Conservation (phyloP, 2,888 invertebrate genomes). For the Drosophila fungiperda region DNA sequence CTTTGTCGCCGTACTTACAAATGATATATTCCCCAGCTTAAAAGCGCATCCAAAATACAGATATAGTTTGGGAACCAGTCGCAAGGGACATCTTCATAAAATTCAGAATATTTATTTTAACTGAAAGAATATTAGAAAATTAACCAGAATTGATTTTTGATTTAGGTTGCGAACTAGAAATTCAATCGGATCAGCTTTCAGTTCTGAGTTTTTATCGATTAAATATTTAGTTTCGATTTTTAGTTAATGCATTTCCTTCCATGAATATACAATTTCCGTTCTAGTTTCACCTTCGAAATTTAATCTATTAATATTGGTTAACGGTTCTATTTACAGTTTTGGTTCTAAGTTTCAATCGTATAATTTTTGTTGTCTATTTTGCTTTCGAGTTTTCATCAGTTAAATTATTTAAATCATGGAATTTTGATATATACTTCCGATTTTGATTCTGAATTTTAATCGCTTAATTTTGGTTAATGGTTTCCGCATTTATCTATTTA, state of each 20-base stretch:
- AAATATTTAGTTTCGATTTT: neutral
- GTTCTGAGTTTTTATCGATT: neutral
- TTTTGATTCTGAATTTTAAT: neutral
- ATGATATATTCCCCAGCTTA: conserved; percentile 15
- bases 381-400: neutral
- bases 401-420: neutral
- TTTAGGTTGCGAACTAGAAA: neutral
- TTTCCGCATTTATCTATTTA: neutral
- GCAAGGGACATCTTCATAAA: neutral
- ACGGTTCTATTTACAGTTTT: neutral
- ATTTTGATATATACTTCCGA: neutral
- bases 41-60: neutral
- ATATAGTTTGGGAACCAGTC: neutral
- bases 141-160: neutral
- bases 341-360: neutral
- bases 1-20: conserved; percentile 18
- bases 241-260: neutral
- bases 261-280: neutral
- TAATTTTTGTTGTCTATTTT: neutral
- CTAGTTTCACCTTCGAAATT: fast-evolving
- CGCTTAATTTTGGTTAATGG: neutral
- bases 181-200: neutral
- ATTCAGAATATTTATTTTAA: neutral
- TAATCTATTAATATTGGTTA: neutral
- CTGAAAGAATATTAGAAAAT: neutral